These are phyloP conservation scores for Polyergus mexicanus DNA, from an alignment of 1,140 invertebrate species.

Conservation along the genomic window DNA sequence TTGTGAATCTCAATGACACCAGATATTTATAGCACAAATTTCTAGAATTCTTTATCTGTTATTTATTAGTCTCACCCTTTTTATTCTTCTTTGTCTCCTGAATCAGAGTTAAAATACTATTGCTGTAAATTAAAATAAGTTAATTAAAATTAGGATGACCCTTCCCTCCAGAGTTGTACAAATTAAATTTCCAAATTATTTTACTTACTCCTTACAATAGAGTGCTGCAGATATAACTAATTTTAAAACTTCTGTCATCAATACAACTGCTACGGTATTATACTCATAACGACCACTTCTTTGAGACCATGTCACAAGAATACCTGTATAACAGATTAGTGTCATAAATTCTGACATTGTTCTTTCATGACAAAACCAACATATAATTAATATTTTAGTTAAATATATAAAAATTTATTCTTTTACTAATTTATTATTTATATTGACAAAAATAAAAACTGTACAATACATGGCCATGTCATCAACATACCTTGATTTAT, in stretches of 20 bases:
- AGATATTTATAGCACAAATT: background rate
- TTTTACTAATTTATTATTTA: background rate
- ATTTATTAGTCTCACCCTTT: constrained; percentile 79
- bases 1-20: background rate
- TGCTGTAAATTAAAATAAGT: constrained; percentile 82
- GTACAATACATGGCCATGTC: background rate
- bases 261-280: constrained; percentile 95
- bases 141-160: background rate
- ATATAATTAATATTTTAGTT: background rate
- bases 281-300: constrained; percentile 94
- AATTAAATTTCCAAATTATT: constrained; percentile 19
- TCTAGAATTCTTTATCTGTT: background rate
- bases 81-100: constrained; percentile 88
- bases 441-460: background rate
- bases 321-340: constrained; percentile 88
- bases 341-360: background rate
- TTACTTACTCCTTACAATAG: constrained; percentile 91
- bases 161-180: background rate
- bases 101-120: constrained; percentile 86
- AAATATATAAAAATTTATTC: background rate
- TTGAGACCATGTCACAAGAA: constrained; percentile 96
- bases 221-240: constrained; percentile 90
- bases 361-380: background rate
- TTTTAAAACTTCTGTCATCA: constrained; percentile 96
- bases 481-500: constrained; percentile 91